Evolutionary conservation across 2,113 vertebrate species (phyloP), one percentile per base, ranked within the genome.

Genomic region (Scomber japonicus): DNA sequence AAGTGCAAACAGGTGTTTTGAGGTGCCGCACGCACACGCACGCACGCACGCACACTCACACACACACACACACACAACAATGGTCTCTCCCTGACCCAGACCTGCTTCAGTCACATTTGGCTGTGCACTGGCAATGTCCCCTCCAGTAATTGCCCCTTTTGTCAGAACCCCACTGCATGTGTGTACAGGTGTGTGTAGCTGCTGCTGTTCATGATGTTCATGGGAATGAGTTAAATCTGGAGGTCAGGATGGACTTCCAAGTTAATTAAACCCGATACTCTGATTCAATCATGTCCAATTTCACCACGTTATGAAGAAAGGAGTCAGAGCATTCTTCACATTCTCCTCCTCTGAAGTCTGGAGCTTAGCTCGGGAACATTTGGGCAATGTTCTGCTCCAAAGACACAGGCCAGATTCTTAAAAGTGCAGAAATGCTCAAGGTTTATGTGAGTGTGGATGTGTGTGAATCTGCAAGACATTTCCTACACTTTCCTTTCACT

Each of bases 291-390:
- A 54, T 24, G 55, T 66, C 76, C 78, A 89, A 82, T 81, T 73
- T 69, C 60, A 53, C 68, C 67, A 72, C 44, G 11, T 86, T 74
- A 81, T 81, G 65, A 78, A 76, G 51, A 75, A 53, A 48, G 46
- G 30, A 82, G 72, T 69, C 75, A 35, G 65, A 75, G 69, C 82
- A 91, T 92, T 91, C 91, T 55, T 87, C 57, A 83, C 83, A 88
- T 91, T 89, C 86, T 86, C 70, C 64, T 63, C 51, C 48, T 61
- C 78, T 75, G 50, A 73, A 80, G 70, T 83, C 83, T 91, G 79
- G 77, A 86, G 69, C 80, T 78, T 71, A 15, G 48, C 71, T 86
- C 30, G n/a, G 82, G 80, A 82, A 89, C 74, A 78, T 89, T 87
- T 82, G 69, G 88, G 77, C 69, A 70, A 86, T 74, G 81, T 81